Conservation (phyloP, 2,888 invertebrate genomes). For the Drosophila koepferae region DNA sequence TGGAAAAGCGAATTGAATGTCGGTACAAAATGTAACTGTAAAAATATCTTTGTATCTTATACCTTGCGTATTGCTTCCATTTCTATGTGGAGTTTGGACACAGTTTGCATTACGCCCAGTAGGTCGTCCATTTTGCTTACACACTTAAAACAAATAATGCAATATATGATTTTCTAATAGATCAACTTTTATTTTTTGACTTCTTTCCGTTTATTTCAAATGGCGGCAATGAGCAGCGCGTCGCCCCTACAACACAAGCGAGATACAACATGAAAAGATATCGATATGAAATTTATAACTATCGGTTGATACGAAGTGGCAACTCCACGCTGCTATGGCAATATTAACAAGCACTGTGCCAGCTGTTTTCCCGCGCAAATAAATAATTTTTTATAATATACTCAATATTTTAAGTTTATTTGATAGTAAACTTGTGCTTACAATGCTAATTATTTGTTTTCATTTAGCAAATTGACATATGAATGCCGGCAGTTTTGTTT, state of each 20-base stretch:
- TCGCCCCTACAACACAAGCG: conserved; percentile 43
- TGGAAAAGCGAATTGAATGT: not conserved
- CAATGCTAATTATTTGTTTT: not conserved
- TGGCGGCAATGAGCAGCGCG: conserved; percentile 70
- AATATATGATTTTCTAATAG: not conserved
- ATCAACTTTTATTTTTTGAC: not conserved
- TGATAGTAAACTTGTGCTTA: not conserved
- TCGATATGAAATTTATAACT: conserved; percentile 11
- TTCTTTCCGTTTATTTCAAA: conserved; percentile 62
- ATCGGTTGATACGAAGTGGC: conserved; percentile 30
- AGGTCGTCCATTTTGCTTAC: conserved; percentile 75
- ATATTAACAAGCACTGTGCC: conserved; percentile 35
- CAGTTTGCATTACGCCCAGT: conserved; percentile 50
- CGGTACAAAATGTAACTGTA: not conserved
- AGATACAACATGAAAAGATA: conserved; percentile 28
- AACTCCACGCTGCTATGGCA: conserved; percentile 8
- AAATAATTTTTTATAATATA: conserved; percentile 13
- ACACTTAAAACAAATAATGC: conserved; percentile 11
- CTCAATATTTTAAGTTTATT: not conserved
- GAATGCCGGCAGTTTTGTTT: conserved; percentile 26
- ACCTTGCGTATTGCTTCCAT: conserved; percentile 61
- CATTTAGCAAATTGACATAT: conserved; percentile 3
- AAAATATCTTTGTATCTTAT: conserved; percentile 9
- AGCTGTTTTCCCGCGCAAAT: conserved; percentile 65
- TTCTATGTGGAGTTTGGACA: conserved; percentile 41